A percentile compares a stretch with the other conserved stretches of the same genome.
Conservation (phyloP, 2,113 vertebrate genomes). For the Embiotoca jacksoni region DNA sequence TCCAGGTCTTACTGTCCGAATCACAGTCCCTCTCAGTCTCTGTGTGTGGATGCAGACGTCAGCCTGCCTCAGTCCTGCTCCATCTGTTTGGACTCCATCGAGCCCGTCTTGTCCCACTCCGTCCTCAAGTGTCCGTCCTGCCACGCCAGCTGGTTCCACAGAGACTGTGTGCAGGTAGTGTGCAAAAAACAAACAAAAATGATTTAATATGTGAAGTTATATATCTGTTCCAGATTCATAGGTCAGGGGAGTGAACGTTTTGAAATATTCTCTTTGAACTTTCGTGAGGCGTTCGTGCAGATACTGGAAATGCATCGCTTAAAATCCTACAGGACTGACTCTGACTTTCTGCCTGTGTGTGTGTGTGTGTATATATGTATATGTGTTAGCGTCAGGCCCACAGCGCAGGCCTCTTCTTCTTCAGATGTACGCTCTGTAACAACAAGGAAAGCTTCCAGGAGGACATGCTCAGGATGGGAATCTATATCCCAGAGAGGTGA, state of each 20-base stretch:
- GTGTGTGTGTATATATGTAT: too few species aligned
- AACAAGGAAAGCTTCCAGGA: constrained; percentile 94
- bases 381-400: constrained; percentile 90
- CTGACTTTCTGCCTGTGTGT: too few species aligned
- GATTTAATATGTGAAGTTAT: too few species aligned
- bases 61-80: constrained; percentile 89
- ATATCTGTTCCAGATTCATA: too few species aligned
- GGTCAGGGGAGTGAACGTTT: too few species aligned
- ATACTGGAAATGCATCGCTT: too few species aligned
- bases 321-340: too few species aligned
- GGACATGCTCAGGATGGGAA: constrained; percentile 97
- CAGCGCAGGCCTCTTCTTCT: constrained; percentile 96
- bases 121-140: constrained; percentile 94
- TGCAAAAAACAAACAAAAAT: too few species aligned
- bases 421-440: constrained; percentile 95
- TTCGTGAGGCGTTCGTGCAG: too few species aligned
- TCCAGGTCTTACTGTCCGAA: constrained; percentile 92
- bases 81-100: constrained; percentile 92
- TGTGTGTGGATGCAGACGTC: constrained; percentile 62
- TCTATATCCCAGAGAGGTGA: constrained; percentile 96
- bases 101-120: constrained; percentile 85
- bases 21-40: constrained; percentile 90
- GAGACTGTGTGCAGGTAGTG: constrained; percentile 95
- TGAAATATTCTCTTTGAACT: too few species aligned
- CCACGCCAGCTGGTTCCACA: constrained; percentile 95